These are phyloP conservation scores for Karalla daura DNA, from an alignment of 2,797 vertebrate species.

Conservation along the genomic window DNA sequence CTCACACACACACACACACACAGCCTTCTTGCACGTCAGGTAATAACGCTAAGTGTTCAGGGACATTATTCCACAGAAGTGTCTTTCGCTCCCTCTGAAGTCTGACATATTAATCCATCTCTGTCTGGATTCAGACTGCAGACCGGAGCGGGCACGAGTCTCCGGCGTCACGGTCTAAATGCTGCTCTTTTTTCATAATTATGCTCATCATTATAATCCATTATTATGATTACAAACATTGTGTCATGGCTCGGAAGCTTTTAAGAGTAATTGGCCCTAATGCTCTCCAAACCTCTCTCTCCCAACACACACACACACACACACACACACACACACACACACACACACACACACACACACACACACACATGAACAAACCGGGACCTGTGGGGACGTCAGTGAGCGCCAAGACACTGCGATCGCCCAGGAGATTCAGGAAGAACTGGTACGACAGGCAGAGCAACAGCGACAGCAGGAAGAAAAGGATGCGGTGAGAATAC, in stretches of 20 bases:
- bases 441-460: slow-evolving; percentile 93
- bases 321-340: no score
- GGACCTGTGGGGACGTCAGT: slow-evolving; percentile 72
- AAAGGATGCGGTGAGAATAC: slow-evolving; percentile 91
- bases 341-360: no score
- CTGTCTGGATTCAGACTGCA: not conserved
- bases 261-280: not conserved
- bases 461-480: slow-evolving; percentile 91
- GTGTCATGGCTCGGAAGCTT: not conserved
- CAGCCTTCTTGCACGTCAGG: no score
- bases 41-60: no score
- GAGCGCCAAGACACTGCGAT: slow-evolving; percentile 93
- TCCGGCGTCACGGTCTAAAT: no score
- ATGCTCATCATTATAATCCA: not conserved
- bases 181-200: not conserved
- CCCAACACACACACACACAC: no score
- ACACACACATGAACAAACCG: not conserved
- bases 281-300: slow-evolving; percentile 9
- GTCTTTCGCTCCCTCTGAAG: no score
- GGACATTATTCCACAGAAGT: not conserved
- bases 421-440: slow-evolving; percentile 96
- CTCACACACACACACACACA: no score
- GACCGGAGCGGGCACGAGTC: no score
- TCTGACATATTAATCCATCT: not conserved
- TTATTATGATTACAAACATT: not conserved